Conservation (phyloP, 1,140 invertebrate species). For the Pseudomyrmex cubaensis region DNA sequence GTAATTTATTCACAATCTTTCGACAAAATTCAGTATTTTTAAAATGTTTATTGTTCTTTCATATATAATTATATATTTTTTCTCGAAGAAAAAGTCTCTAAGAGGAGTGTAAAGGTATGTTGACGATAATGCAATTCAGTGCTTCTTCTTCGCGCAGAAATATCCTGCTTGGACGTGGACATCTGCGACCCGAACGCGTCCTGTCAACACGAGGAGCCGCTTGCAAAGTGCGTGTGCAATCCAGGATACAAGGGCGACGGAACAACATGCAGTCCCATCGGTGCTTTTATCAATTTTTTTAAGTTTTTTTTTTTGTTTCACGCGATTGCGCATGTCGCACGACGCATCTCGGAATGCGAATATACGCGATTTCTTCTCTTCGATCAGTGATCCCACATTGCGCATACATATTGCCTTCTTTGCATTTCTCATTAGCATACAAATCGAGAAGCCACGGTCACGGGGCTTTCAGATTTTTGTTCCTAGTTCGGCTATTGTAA, state of each 20-base stretch:
- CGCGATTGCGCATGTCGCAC: conserved; percentile 21
- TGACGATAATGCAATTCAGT: not conserved
- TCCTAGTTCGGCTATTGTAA: not conserved
- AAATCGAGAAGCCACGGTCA: conserved; percentile 19
- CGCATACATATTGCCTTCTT: conserved; percentile 47
- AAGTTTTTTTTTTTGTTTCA: conserved; percentile 49
- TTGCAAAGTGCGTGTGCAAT: conserved; percentile 91
- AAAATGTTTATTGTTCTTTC: not conserved
- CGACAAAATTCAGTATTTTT: not conserved
- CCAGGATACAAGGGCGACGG: conserved; percentile 93
- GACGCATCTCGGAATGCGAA: conserved; percentile 21
- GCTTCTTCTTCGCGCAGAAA: conserved; percentile 84
- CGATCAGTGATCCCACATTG: not conserved
- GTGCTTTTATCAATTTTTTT: conserved; percentile 79
- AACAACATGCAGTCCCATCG: conserved; percentile 87
- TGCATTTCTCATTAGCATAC: conserved; percentile 43
- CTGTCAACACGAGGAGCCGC: conserved; percentile 88
- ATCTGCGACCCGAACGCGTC: conserved; percentile 91
- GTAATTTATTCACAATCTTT: too few relatives aligned
- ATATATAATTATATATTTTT: not conserved
- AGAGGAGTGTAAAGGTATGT: conserved; percentile 29
- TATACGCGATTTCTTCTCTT: conserved; percentile 32
- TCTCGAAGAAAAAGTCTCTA: conserved; percentile 4
- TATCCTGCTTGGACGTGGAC: conserved; percentile 89
- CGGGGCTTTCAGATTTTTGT: not conserved